These are phyloP conservation scores for Fratercula arctica DNA, from an alignment of 2,797 vertebrate genomes.

Conservation along the genomic window DNA sequence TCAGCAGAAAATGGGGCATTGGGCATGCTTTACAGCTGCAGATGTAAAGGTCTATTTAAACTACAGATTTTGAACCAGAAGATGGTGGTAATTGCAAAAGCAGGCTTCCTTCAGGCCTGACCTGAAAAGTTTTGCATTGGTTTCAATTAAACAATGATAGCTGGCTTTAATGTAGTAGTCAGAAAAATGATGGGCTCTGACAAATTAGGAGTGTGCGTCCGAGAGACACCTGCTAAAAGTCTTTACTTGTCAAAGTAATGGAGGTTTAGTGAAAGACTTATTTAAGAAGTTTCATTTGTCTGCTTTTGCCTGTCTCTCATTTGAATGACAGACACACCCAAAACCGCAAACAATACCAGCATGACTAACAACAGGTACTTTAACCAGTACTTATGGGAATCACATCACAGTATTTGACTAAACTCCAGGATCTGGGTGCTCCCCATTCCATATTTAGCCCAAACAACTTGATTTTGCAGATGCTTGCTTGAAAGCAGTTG, in stretches of 20 bases:
- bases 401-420: not conserved
- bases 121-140: not conserved
- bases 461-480: not conserved
- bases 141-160: not conserved
- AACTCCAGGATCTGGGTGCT: not conserved
- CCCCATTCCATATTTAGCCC: not conserved
- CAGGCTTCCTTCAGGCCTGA: not conserved
- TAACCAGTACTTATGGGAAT: not conserved
- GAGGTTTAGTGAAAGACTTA: not conserved
- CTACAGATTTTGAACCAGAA: not conserved
- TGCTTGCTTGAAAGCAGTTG: not conserved
- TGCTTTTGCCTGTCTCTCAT: not conserved
- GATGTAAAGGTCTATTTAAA: not conserved
- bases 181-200: not conserved
- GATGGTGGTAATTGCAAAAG: not conserved
- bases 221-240: not conserved
- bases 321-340: not conserved
- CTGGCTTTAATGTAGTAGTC: not conserved
- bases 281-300: not conserved
- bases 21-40: not conserved
- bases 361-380: not conserved
- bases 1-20: not conserved
- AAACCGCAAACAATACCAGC: fast-evolving
- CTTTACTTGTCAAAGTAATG: not conserved
- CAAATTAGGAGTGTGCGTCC: not conserved